Base-by-base conservation (phyloP, 2,888 invertebrate species). In the Mechanitis mazaeus region DNA sequence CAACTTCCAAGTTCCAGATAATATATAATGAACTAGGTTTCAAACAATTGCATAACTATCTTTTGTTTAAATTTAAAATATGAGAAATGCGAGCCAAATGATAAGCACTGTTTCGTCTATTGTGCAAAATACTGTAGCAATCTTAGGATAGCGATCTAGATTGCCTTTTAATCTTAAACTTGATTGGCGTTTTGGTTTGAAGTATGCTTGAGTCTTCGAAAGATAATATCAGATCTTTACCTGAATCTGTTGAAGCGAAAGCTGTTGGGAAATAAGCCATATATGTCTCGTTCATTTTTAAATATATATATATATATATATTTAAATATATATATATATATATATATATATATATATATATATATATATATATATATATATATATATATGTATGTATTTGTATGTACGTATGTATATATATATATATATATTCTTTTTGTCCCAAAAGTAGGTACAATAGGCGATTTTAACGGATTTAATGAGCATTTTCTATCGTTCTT, bases 131-230 rank as follows among this genome's bases (percentile, higher is more conserved):
- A 45, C 55, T 46, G 54, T 54, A 55, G 53, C 54, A 55, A 53
- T 53, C 54, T 56, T 56, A 56, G 42, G 35, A 56, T 45, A 38
- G 56, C 33, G 46, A 54, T 56, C 59, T 47, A 61, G 64, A 64
- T 66, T 60, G 60, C 56, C 62, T 59, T 64, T 64, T 47, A 35
- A 54, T 58, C 64, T 66, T 56, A 63, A 38, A 66, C 60, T 64
- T 56, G 50, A 63, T 63, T 31, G 47, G 53, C 64, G 55, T 66
- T 66, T 66, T 54, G 62, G 56, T 58, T 54, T 59, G 53, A 62
- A 62, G 66, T 62, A 57, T 57, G 56, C 64, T 66, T 55, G 50
- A 57, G 60, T 33, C 33, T 35, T 42, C 56, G 28, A 53, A 55
- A 56, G 60, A 59, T 60, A 62, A 64, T 57, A 62, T 61, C 58